These are phyloP conservation scores for Tenebrosternarchus preto DNA, from an alignment of 2,113 vertebrate species.

Conservation along the genomic window DNA sequence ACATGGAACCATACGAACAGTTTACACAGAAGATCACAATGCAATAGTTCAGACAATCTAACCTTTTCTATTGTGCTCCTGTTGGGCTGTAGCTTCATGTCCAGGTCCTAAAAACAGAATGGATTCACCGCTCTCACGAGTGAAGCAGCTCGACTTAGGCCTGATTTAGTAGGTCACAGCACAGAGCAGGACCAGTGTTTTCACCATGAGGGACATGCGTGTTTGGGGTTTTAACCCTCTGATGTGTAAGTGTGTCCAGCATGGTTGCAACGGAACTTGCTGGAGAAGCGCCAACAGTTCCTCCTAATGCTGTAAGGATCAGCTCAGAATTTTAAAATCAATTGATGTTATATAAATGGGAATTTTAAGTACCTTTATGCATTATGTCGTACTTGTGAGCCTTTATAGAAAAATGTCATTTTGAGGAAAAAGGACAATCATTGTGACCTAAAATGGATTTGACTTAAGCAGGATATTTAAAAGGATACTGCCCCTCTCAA, in stretches of 20 bases:
- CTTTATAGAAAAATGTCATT: conserved; percentile 35
- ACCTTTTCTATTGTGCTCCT: background rate
- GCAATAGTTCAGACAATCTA: conserved; percentile 18
- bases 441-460: conserved; percentile 20
- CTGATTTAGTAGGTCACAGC: conserved; percentile 29
- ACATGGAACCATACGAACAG: background rate
- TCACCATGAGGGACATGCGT: background rate
- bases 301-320: too few species aligned
- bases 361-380: conserved; percentile 30
- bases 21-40: background rate
- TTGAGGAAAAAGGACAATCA: conserved; percentile 57
- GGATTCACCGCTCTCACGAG: conserved; percentile 31
- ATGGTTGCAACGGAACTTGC: background rate
- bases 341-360: too few species aligned
- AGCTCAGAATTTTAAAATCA: too few species aligned
- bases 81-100: conserved; percentile 1
- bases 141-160: background rate
- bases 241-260: background rate
- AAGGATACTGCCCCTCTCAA: background rate
- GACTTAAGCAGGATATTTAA: background rate
- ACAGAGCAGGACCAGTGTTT: conserved; percentile 48
- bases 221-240: background rate
- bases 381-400: conserved; percentile 48
- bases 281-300: background rate
- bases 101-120: conserved; percentile 53